phyloP scores from a whole-genome alignment of 1,140 invertebrate species.

The Polypedilum pembai region DNA sequence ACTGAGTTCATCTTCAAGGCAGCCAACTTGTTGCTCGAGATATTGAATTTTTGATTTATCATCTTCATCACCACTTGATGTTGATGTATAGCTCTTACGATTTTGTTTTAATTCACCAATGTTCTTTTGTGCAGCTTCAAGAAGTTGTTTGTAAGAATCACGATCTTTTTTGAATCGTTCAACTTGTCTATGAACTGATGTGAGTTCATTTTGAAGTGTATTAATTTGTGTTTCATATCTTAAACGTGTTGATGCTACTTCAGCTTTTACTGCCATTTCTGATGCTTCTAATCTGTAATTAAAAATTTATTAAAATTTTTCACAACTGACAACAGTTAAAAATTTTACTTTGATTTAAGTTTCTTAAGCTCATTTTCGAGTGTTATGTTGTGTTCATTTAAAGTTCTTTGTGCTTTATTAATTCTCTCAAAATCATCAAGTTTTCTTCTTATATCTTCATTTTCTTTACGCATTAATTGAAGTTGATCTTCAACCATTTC shows the following conservation, averaged over 20 bases:
- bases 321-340: no score
- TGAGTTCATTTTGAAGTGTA: conserved; percentile 77
- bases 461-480: conserved; percentile 59
- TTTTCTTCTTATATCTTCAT: conserved; percentile 72
- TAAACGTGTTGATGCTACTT: conserved; percentile 76
- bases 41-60: conserved; percentile 56
- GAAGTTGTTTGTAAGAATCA: conserved; percentile 84
- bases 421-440: conserved; percentile 80
- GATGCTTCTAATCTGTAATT: conserved; percentile 56
- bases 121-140: conserved; percentile 75
- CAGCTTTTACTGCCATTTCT: conserved; percentile 74
- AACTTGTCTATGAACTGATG: conserved; percentile 53
- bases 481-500: conserved; percentile 62
- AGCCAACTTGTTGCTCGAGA: conserved; percentile 69
- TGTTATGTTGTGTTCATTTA: conserved; percentile 63
- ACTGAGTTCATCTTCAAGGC: conserved; percentile 81
- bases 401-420: conserved; percentile 67
- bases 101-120: conserved; percentile 63
- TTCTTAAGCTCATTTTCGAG: conserved; percentile 68
- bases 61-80: conserved; percentile 46
- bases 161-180: conserved; percentile 75
- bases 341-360: conserved; percentile 54
- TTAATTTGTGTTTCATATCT: conserved; percentile 82
- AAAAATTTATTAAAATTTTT: conserved; percentile 26
- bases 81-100: conserved; percentile 43